Conservation (phyloP, 2,888 invertebrate genomes). For the Drosophila rubida region DNA sequence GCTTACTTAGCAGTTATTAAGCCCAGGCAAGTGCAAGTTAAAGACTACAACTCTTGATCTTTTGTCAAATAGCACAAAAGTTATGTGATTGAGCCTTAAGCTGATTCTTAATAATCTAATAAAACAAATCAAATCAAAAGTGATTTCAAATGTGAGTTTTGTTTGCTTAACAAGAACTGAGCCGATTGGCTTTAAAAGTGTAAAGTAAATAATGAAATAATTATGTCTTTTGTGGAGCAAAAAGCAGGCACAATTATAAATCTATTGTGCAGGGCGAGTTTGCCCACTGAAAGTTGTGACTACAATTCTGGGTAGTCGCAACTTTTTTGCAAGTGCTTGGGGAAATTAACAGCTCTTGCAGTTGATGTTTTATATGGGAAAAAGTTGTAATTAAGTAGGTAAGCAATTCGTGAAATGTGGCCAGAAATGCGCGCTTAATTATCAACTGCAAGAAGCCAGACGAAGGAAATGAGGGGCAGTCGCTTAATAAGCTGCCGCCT, state of each 20-base stretch:
- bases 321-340: constrained; percentile 24
- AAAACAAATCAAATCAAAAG: too few relatives aligned
- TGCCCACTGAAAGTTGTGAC: neutral
- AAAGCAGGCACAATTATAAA: constrained; percentile 1
- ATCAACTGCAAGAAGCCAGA: constrained; percentile 6
- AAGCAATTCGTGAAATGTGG: constrained; percentile 51
- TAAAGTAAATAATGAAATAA: neutral
- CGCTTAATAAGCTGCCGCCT: constrained; percentile 49
- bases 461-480: neutral
- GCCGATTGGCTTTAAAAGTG: too few relatives aligned
- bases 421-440: constrained; percentile 50
- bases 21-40: too few relatives aligned
- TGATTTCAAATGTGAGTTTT: neutral
- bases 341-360: constrained; percentile 35
- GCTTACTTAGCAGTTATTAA: neutral
- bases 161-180: too few relatives aligned
- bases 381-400: constrained; percentile 41
- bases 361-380: neutral
- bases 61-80: too few relatives aligned
- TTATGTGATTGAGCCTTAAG: too few relatives aligned
- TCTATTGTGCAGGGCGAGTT: neutral
- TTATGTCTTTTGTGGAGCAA: neutral
- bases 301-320: constrained; percentile 1
- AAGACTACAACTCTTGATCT: too few relatives aligned
- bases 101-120: too few relatives aligned